phyloP scores from a whole-genome alignment of 2,797 vertebrate genomes.

The Phoxinus dragarum region DNA sequence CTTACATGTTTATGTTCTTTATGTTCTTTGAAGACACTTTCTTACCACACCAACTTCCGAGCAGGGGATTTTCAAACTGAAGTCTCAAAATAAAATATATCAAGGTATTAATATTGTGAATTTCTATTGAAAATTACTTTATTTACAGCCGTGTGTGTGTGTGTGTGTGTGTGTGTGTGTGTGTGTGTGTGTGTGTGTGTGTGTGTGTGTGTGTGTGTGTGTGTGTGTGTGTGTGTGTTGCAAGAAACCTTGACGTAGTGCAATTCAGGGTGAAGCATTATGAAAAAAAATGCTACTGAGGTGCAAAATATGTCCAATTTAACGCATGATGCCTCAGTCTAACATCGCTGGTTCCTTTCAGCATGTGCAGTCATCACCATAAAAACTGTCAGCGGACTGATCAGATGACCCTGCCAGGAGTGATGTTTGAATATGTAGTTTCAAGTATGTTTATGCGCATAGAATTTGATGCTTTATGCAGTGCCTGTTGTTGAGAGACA shows the following conservation, averaged over 20 bases:
- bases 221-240: no score
- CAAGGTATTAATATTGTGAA: no score
- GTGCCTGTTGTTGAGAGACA: neutral
- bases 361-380: constrained; percentile 3
- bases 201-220: no score
- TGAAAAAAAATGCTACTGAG: neutral
- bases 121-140: no score
- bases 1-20: neutral
- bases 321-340: neutral
- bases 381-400: constrained; percentile 1
- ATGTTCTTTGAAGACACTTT: neutral
- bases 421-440: constrained; percentile 18
- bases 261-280: no score
- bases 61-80: neutral
- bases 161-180: no score
- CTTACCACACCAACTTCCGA: neutral
- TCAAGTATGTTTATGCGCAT: constrained; percentile 32
- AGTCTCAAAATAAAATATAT: neutral
- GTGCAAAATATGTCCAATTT: neutral
- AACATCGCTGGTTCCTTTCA: constrained; percentile 4
- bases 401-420: neutral
- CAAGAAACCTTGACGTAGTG: no score
- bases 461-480: constrained; percentile 14
- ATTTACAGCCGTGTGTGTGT: no score
- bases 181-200: no score